A percentile compares a stretch with the other conserved stretches of the same genome.
These are phyloP conservation scores for Bruchidius siliquastri DNA, from an alignment of 2,888 invertebrate species.

Conservation along the genomic window DNA sequence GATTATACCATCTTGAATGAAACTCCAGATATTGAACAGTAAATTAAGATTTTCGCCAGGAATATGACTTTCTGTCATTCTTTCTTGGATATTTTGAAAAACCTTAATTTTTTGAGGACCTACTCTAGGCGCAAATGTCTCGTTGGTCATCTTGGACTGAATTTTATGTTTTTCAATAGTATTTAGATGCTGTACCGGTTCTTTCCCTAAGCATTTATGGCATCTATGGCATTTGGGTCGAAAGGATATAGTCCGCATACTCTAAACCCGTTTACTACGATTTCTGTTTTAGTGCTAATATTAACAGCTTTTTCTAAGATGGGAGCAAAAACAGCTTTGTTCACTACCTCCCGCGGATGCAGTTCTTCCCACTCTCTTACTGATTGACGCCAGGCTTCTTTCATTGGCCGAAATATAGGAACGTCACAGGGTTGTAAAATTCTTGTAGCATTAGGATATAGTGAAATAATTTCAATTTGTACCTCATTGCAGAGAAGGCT, in stretches of 20 bases:
- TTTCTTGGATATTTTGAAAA: not conserved
- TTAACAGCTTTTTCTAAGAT: constrained; percentile 21
- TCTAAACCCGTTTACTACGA: constrained; percentile 21
- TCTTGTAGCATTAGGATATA: constrained; percentile 16
- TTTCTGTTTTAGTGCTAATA: constrained; percentile 16
- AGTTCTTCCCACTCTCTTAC: constrained; percentile 18
- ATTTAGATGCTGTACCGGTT: not conserved
- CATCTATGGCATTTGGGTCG: constrained; percentile 20
- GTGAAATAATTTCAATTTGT: constrained; percentile 16
- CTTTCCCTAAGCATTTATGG: constrained; percentile 14
- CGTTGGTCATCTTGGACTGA: not conserved
- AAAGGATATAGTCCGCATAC: constrained; percentile 21
- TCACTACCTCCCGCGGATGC: constrained; percentile 14
- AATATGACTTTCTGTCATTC: not conserved
- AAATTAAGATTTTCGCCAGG: not conserved
- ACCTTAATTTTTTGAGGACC: not conserved
- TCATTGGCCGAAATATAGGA: constrained; percentile 15
- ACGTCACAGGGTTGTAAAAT: constrained; percentile 19
- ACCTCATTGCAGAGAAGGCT: constrained; percentile 14
- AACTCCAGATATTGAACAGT: not conserved
- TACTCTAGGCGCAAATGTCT: not conserved
- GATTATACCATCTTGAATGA: not conserved
- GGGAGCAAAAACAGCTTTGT: constrained; percentile 19
- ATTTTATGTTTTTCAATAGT: not conserved
- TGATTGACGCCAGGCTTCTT: constrained; percentile 12